phyloP scores from a whole-genome alignment of 35 echinoderm and acorn worm genomes.

The Apostichopus californicus region DNA sequence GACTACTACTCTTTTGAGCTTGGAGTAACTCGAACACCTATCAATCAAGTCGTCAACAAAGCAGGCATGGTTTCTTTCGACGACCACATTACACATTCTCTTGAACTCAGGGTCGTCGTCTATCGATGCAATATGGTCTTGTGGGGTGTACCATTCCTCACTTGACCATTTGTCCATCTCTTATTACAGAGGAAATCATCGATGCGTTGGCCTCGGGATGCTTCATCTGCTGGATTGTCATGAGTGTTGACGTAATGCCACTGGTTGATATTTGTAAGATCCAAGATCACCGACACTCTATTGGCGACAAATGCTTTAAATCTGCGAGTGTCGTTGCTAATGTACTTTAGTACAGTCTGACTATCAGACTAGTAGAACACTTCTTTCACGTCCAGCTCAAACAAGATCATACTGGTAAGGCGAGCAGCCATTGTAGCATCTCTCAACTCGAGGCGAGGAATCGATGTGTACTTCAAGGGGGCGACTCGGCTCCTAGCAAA shows the following conservation, averaged over 20 bases:
- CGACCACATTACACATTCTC: too few relatives aligned
- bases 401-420: slow-evolving; percentile 44
- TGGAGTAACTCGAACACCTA: not conserved
- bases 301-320: slow-evolving; percentile 72
- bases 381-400: slow-evolving; percentile 20
- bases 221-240: slow-evolving; percentile 58
- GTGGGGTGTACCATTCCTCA: not conserved
- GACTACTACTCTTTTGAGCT: slow-evolving; percentile 33
- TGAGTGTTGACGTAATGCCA: slow-evolving; percentile 55
- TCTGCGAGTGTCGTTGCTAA: slow-evolving; percentile 34
- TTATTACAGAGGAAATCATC: not conserved
- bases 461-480: slow-evolving; percentile 68
- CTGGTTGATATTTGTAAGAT: slow-evolving; percentile 18
- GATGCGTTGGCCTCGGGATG: slow-evolving; percentile 33
- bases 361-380: slow-evolving; percentile 64
- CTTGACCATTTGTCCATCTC: slow-evolving; percentile 11
- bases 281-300: slow-evolving; percentile 43
- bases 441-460: slow-evolving; percentile 65
- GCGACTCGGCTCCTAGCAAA: slow-evolving; percentile 50
- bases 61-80: too few relatives aligned
- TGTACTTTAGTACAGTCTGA: slow-evolving; percentile 55
- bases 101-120: slow-evolving; percentile 35
- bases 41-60: too few relatives aligned
- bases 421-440: slow-evolving; percentile 60
- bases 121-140: not conserved